Evolutionary conservation across 2,888 invertebrate genomes (phyloP).

Genomic region (Crossocerus cetratus): DNA sequence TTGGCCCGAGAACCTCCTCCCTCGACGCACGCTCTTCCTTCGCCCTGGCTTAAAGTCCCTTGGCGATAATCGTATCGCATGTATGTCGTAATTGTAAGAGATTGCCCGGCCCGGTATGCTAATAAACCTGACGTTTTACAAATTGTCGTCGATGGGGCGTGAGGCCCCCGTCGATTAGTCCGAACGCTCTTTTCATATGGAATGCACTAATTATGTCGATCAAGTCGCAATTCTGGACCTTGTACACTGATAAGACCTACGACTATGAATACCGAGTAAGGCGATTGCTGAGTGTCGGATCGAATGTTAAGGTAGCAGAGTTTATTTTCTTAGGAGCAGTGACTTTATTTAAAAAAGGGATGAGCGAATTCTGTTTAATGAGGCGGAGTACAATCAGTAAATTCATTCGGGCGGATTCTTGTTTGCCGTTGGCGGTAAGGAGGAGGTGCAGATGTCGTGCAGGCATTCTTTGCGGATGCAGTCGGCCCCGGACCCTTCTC

Average conservation of each 20-base stretch:
- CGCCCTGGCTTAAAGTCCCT: conserved; percentile 23
- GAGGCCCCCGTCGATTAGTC: not conserved
- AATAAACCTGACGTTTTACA: conserved; percentile 43
- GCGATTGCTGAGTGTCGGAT: no score
- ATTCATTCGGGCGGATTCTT: no score
- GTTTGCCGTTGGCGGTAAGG: conserved; percentile 6
- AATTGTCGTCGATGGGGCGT: conserved; percentile 34
- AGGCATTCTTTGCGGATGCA: conserved; percentile 39
- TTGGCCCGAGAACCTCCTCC: conserved; percentile 20
- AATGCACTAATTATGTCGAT: not conserved
- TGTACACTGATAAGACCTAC: not conserved
- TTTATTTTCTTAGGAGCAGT: no score
- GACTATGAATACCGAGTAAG: not conserved
- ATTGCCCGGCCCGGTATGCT: conserved; percentile 19
- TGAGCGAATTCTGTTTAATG: no score
- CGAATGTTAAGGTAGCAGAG: no score
- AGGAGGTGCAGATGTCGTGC: conserved; percentile 55
- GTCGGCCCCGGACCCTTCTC: conserved; percentile 43
- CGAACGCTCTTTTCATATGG: not conserved
- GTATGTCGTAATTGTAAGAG: conserved; percentile 43
- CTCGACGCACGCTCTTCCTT: conserved; percentile 27
- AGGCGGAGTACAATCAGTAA: no score
- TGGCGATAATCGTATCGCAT: conserved; percentile 49
- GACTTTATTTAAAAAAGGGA: no score
- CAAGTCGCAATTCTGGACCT: not conserved